These are phyloP conservation scores for Agriopis marginaria DNA, from an alignment of 2,888 invertebrate species.

Conservation along the genomic window DNA sequence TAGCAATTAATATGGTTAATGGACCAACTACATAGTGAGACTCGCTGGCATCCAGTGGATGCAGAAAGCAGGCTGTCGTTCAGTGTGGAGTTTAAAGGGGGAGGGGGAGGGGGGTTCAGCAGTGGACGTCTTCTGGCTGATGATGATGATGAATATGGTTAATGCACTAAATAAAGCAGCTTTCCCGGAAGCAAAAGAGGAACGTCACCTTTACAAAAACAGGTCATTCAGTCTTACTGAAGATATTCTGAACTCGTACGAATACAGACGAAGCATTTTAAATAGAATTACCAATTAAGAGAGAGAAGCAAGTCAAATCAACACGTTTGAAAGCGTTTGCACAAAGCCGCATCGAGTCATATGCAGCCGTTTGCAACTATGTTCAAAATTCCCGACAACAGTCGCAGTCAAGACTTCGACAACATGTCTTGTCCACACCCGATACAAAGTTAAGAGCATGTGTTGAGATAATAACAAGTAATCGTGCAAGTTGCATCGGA, in stretches of 20 bases:
- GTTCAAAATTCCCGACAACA: slow-evolving; percentile 56
- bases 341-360: slow-evolving; percentile 52
- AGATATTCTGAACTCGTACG: slow-evolving; percentile 30
- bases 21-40: no score
- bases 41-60: no score
- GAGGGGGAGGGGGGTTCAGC: no score
- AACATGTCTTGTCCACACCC: slow-evolving; percentile 68
- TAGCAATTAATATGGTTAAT: background rate
- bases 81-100: no score
- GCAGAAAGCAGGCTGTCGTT: no score
- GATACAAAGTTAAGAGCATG: slow-evolving; percentile 72
- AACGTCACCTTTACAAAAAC: slow-evolving; percentile 2
- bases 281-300: slow-evolving; percentile 47
- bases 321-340: slow-evolving; percentile 50
- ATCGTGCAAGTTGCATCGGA: slow-evolving; percentile 71
- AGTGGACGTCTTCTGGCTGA: no score
- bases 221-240: slow-evolving; percentile 7
- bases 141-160: no score
- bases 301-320: slow-evolving; percentile 44
- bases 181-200: slow-evolving; percentile 4
- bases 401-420: slow-evolving; percentile 58
- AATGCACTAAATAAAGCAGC: no score
- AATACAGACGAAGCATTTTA: slow-evolving; percentile 41
- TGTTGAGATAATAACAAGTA: slow-evolving; percentile 78
- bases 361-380: slow-evolving; percentile 57